phyloP scores from a whole-genome alignment of 2,888 invertebrate species.

The Cremastobaeus sp. region DNA sequence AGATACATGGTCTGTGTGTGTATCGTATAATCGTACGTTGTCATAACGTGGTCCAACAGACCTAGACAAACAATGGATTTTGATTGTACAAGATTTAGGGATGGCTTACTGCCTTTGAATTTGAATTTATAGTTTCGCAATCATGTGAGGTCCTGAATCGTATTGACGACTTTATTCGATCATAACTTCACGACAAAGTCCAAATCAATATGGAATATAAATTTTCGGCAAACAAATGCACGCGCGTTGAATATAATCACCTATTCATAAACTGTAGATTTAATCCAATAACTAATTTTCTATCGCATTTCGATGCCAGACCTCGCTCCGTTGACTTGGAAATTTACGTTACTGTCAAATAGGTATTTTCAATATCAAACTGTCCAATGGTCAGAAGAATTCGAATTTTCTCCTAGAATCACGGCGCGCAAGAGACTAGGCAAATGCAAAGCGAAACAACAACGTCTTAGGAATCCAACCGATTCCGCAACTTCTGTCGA shows the following conservation, averaged over 20 bases:
- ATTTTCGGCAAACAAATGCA: conserved; percentile 30
- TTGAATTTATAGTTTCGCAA: conserved; percentile 64
- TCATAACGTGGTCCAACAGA: conserved; percentile 71
- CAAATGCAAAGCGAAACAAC: conserved; percentile 57
- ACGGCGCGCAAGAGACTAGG: conserved; percentile 53
- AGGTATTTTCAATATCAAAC: conserved; percentile 75
- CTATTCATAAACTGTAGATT: conserved; percentile 3
- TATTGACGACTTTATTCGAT: conserved; percentile 52
- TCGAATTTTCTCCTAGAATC: conserved; percentile 67
- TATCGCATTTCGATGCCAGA: conserved; percentile 10
- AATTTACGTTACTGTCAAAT: conserved; percentile 69
- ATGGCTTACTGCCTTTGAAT: conserved; percentile 73
- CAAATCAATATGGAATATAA: conserved; percentile 27
- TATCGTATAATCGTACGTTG: conserved; percentile 64
- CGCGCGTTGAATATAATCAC: neutral
- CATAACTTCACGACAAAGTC: conserved; percentile 31
- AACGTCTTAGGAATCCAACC: conserved; percentile 76
- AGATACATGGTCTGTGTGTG: conserved; percentile 49
- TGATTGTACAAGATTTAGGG: conserved; percentile 75
- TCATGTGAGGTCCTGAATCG: conserved; percentile 48
- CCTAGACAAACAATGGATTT: conserved; percentile 74
- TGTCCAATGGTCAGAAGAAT: conserved; percentile 73
- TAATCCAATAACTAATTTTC: conserved; percentile 27
- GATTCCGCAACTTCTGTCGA: conserved; percentile 69
- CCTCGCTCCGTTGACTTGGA: conserved; percentile 5